Conservation (phyloP, 2,113 vertebrate genomes). For the Menidia beryllina region DNA sequence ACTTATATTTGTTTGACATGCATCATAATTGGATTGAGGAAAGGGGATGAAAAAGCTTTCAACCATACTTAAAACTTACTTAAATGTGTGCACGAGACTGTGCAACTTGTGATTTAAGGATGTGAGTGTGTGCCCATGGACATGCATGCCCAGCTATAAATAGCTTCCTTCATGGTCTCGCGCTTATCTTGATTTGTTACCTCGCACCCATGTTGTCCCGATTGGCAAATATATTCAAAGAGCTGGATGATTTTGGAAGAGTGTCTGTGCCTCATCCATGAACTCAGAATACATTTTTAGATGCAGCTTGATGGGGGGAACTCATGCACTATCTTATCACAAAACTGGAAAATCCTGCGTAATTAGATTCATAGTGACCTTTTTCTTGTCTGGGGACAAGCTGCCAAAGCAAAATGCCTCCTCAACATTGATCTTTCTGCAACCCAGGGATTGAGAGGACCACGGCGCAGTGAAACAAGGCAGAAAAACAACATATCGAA, state of each 20-base stretch:
- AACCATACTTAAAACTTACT: conserved; percentile 74
- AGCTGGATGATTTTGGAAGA: conserved; percentile 58
- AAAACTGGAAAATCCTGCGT: conserved; percentile 75
- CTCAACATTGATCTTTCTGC: conserved; percentile 78
- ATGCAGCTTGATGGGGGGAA: conserved; percentile 56
- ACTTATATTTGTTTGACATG: conserved; percentile 79
- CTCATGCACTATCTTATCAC: conserved; percentile 63
- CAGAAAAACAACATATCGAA: conserved; percentile 77
- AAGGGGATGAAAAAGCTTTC: conserved; percentile 78
- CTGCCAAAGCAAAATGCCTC: conserved; percentile 69
- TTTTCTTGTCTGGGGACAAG: conserved; percentile 75
- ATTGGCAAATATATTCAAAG: conserved; percentile 61
- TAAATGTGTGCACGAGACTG: conserved; percentile 32
- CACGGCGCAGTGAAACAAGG: conserved; percentile 62
- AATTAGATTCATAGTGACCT: conserved; percentile 80
- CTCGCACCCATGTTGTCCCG: conserved; percentile 55
- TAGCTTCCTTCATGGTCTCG: conserved; percentile 64
- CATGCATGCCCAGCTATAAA: conserved; percentile 68
- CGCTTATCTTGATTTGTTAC: conserved; percentile 73
- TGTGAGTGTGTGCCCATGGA: conserved; percentile 24
- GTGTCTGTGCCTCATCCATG: conserved; percentile 62
- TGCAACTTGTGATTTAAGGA: conserved; percentile 16
- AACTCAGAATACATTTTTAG: conserved; percentile 58
- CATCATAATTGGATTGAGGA: conserved; percentile 81
- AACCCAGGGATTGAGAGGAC: conserved; percentile 66